Evolutionary conservation across 2,113 vertebrate species (phyloP).

Genomic region (Corynorhinus townsendii): DNA sequence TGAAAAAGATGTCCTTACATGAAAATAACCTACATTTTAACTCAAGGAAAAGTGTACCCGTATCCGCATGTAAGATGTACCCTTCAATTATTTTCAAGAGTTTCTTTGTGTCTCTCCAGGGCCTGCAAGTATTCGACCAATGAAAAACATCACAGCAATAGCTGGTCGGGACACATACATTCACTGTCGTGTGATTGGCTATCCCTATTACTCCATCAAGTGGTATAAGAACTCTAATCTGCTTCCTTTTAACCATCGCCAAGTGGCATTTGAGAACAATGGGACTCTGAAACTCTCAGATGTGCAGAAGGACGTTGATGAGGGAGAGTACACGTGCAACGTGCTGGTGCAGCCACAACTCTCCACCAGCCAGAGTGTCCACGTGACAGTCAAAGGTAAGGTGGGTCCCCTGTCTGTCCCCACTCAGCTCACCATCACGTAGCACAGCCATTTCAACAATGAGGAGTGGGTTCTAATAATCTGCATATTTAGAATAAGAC

Average conservation of each 20-base stretch:
- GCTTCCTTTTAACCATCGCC: conserved; percentile 97
- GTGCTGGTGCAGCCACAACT: conserved; percentile 96
- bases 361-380: conserved; percentile 96
- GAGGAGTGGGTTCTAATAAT: too few relatives aligned
- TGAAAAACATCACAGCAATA: conserved; percentile 99
- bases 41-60: conserved; percentile 20
- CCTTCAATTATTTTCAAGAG: conserved; percentile 81
- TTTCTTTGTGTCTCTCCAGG: conserved; percentile 84
- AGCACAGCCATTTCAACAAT: fast-evolving
- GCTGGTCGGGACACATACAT: conserved; percentile 96
- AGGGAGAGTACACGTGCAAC: conserved; percentile 96
- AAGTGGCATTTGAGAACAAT: conserved; percentile 98
- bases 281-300: conserved; percentile 96
- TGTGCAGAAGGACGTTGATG: conserved; percentile 94
- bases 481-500: not conserved
- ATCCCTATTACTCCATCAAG: conserved; percentile 98
- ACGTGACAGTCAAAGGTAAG: conserved; percentile 94
- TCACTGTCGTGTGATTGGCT: conserved; percentile 98
- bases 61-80: conserved; percentile 1
- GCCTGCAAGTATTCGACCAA: conserved; percentile 95
- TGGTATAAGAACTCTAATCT: conserved; percentile 99
- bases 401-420: fast-evolving
- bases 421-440: fast-evolving
- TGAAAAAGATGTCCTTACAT: not conserved
- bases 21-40: not conserved